Conservation (phyloP, 2,113 vertebrate species). For the Lonchura striata region DNA sequence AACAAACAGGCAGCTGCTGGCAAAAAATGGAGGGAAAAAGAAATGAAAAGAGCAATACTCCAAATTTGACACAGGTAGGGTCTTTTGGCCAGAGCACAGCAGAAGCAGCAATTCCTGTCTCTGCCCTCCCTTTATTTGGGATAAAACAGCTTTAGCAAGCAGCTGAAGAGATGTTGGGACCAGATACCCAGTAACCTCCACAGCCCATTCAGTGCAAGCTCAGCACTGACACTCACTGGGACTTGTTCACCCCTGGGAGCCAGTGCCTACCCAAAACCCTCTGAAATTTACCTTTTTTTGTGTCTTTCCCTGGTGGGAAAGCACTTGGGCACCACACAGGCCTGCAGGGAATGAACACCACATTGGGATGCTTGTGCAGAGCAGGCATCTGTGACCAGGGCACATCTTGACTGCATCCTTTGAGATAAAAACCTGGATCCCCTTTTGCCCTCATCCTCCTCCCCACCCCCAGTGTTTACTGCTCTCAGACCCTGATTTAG, state of each 20-base stretch:
- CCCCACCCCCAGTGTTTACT: constrained; percentile 43
- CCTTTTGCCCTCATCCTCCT: not conserved
- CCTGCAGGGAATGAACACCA: not conserved
- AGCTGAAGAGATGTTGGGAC: not conserved
- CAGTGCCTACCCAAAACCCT: not conserved
- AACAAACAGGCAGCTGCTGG: not conserved
- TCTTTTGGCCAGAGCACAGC: fast-evolving
- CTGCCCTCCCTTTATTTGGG: not conserved
- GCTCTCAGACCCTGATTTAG: constrained; percentile 40
- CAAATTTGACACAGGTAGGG: not conserved
- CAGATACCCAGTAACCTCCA: not conserved
- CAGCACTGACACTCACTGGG: not conserved
- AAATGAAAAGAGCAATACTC: not conserved
- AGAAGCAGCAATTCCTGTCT: not conserved
- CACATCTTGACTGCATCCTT: constrained; percentile 37
- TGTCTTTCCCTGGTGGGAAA: not conserved
- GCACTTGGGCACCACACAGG: fast-evolving
- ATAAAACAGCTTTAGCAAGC: not conserved
- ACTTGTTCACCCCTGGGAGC: not conserved
- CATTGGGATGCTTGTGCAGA: not conserved
- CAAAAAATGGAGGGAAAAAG: not conserved
- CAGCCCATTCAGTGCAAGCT: not conserved
- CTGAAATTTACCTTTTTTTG: not conserved
- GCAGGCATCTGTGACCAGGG: not conserved
- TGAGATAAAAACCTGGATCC: constrained; percentile 39